Base-by-base conservation (phyloP, 2,888 invertebrate species). In the Drosophila recens region DNA sequence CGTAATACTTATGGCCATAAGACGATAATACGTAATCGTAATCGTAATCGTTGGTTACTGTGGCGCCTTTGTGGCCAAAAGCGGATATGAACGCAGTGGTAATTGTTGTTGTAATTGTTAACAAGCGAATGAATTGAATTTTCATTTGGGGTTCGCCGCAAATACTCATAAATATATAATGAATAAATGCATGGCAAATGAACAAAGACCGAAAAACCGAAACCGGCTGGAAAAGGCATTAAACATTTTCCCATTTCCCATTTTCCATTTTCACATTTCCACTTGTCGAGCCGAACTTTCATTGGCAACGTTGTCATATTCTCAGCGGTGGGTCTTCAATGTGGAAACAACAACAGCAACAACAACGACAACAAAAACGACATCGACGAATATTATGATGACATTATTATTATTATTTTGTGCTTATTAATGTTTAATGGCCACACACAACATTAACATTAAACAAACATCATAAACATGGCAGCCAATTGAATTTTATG, bases 401-500 rank as follows among this genome's bases (percentile, higher is more conserved):
- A 89, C 89, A 83, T 83, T 83, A 83, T 83, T 81, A 83, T 81
- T 85, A 89, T 89, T 87, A 83, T 81, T 81, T 81, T 79, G 81
- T 80, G 79, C 75, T 87, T 83, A 84, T 87, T 83, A 84, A 81
- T 83, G 69, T 74, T 77, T 87, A 78, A 81, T 75, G 67, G 59
- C 76, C 56, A 67, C 56, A 61, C 52, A 62, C 51, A 20, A 20
- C 4, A 23, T 23, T 23, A 69, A 20, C 66, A 69, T 67, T 72
- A 62, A 78, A 73, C 59, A 77, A 61, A 61, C 49, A 85, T 70
- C 34, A 66, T 71, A 72, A 66, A 75, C 72, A 67, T 72, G 65
- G 54, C 79, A 74, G 57, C 56, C 71, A 72, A 87, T 84, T 81
- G 72, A 78, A 61, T 72, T 77, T 88, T 74, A 89, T 87, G 90